Conservation (phyloP, 2,113 vertebrate genomes). For the Peromyscus polionotus region DNA sequence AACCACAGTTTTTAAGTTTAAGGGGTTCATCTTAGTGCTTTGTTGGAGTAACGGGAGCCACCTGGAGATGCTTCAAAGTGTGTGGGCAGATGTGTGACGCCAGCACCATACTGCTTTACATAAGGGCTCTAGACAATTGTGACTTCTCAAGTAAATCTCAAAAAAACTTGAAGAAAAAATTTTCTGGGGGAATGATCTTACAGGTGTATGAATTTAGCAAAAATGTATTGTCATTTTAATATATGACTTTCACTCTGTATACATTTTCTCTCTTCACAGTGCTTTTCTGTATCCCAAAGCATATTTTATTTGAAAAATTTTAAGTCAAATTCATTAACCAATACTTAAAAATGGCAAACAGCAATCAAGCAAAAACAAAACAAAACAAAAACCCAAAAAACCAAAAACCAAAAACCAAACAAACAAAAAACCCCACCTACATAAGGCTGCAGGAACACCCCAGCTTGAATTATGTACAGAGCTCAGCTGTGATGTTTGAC, state of each 20-base stretch:
- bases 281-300: not conserved
- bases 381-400: too few species aligned
- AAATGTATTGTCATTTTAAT: not conserved
- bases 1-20: not conserved
- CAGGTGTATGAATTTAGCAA: not conserved
- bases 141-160: not conserved
- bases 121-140: not conserved
- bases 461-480: not conserved
- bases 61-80: not conserved
- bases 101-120: too few species aligned
- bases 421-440: not conserved
- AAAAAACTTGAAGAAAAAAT: not conserved
- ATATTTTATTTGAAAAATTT: not conserved
- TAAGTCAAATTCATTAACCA: not conserved
- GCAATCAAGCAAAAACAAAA: not conserved
- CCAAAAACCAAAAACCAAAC: not conserved
- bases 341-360: not conserved
- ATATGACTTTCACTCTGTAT: not conserved
- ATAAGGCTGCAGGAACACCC: not conserved
- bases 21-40: not conserved
- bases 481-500: not conserved
- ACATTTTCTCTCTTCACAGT: conserved; percentile 10
- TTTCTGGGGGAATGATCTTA: not conserved
- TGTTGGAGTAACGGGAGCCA: not conserved
- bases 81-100: not conserved